Conservation (phyloP, 2,888 invertebrate genomes). For the Phorcus lineatus region DNA sequence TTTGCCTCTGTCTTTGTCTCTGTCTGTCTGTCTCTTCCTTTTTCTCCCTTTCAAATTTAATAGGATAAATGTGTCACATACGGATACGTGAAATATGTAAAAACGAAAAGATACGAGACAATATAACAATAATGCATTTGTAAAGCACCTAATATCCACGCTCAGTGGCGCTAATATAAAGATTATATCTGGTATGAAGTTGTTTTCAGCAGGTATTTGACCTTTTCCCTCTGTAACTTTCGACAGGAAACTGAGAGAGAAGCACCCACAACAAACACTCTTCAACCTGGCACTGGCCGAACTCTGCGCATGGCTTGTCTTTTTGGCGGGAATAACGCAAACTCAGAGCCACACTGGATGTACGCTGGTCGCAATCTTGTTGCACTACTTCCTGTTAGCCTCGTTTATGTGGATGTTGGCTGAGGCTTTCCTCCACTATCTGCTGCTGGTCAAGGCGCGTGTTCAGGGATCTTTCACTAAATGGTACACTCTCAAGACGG, state of each 20-base stretch:
- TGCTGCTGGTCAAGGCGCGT: constrained; percentile 82
- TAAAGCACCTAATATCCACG: too few species aligned
- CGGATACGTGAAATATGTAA: too few species aligned
- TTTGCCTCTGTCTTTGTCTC: too few species aligned
- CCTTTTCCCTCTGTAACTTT: too few species aligned
- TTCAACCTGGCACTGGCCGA: constrained; percentile 81
- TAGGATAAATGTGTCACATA: too few species aligned
- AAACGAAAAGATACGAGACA: too few species aligned
- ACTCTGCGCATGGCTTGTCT: constrained; percentile 79
- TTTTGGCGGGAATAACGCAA: constrained; percentile 70
- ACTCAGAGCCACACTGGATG: constrained; percentile 76
- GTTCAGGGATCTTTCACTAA: constrained; percentile 77
- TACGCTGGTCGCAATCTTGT: constrained; percentile 79
- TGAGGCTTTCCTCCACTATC: constrained; percentile 82
- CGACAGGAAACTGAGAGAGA: constrained; percentile 79
- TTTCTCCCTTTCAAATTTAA: too few species aligned
- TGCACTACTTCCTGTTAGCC: constrained; percentile 81
- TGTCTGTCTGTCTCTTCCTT: too few species aligned
- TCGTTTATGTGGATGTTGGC: constrained; percentile 83
- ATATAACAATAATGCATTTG: too few species aligned
- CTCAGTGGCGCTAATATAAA: too few species aligned
- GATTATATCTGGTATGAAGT: too few species aligned
- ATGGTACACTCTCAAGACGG: constrained; percentile 81
- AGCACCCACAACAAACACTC: constrained; percentile 82
- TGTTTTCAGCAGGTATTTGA: too few species aligned